These are phyloP conservation scores for Xiphophorus couchianus DNA, from an alignment of 2,113 vertebrate species.

Conservation along the genomic window DNA sequence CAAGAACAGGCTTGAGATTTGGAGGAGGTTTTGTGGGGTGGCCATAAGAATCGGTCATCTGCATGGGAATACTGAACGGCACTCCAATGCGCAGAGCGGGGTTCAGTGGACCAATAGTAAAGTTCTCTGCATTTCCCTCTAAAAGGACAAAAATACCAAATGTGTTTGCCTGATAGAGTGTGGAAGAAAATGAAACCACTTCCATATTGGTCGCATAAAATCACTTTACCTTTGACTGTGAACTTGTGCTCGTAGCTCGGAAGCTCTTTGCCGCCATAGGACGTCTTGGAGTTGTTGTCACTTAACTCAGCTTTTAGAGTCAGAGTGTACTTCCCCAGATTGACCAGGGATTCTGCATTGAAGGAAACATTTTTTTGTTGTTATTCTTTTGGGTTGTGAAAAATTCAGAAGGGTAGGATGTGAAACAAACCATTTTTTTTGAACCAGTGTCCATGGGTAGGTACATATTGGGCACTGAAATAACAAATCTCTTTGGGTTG, in stretches of 20 bases:
- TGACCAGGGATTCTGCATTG: conserved; percentile 82
- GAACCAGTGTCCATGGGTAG: conserved; percentile 90
- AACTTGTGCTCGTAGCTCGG: conserved; percentile 86
- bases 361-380: background rate
- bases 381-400: background rate
- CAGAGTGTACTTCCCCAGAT: conserved; percentile 87
- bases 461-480: conserved; percentile 81
- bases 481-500: conserved; percentile 81
- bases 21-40: conserved; percentile 75
- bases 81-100: conserved; percentile 82
- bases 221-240: conserved; percentile 84
- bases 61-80: conserved; percentile 86
- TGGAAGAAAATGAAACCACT: background rate
- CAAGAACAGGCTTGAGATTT: conserved; percentile 79
- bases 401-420: background rate
- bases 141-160: background rate
- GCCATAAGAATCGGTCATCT: conserved; percentile 85
- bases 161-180: background rate
- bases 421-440: conserved; percentile 88
- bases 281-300: conserved; percentile 83
- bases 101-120: conserved; percentile 74
- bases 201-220: background rate
- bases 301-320: conserved; percentile 83
- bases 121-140: conserved; percentile 87
- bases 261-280: conserved; percentile 81